Conservation (phyloP, 2,113 vertebrate species). For the Nothocercus julius region DNA sequence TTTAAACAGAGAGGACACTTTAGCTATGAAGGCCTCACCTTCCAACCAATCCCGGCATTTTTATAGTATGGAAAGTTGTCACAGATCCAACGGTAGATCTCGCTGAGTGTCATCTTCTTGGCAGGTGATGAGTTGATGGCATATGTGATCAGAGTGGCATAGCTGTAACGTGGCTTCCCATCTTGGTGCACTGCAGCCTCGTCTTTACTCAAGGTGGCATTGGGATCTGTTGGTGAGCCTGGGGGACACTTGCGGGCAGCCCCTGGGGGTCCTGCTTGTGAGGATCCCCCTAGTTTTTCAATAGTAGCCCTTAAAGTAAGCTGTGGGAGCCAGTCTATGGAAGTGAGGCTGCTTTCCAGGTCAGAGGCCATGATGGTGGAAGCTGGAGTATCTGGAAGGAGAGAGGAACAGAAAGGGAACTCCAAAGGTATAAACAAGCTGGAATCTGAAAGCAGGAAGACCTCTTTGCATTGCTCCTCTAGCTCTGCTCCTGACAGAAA, state of each 20-base stretch:
- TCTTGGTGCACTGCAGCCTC: constrained; percentile 84
- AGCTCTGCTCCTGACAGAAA: background rate
- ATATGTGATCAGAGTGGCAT: constrained; percentile 95
- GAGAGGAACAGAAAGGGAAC: background rate
- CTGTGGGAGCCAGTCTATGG: constrained; percentile 97
- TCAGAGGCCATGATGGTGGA: constrained; percentile 88
- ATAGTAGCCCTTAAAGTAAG: constrained; percentile 91
- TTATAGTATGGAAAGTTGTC: constrained; percentile 94
- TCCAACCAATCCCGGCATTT: constrained; percentile 94
- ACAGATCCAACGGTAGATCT: constrained; percentile 99
- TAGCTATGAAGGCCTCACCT: constrained; percentile 76
- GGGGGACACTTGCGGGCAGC: constrained; percentile 82
- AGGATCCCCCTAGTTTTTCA: constrained; percentile 84
- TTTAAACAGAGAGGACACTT: background rate
- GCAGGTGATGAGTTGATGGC: constrained; percentile 92
- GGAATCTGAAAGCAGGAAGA: background rate
- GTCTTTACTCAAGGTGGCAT: constrained; percentile 81
- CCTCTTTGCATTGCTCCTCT: background rate
- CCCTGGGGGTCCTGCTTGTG: constrained; percentile 82
- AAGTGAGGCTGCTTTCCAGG: constrained; percentile 95
- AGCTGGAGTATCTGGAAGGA: constrained; percentile 53
- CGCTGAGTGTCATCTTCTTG: constrained; percentile 94
- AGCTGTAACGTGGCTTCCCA: constrained; percentile 96
- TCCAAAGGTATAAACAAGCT: background rate
- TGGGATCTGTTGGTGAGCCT: constrained; percentile 80